Evolutionary conservation across 1,140 invertebrate genomes (phyloP).

Genomic region (Bombus picipes): DNA sequence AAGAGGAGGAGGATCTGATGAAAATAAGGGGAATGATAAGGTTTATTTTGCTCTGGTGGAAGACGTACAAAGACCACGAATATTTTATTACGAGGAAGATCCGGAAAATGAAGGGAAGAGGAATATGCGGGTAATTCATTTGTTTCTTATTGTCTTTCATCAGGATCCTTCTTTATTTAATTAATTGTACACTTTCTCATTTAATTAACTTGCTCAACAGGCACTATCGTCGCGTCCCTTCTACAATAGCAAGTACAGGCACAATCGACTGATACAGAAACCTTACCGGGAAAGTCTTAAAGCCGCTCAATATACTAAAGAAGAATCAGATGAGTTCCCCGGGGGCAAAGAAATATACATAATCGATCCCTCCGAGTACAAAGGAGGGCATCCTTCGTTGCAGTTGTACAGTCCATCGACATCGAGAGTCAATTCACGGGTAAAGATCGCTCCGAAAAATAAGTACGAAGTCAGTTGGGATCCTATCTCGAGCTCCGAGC

Average conservation of each 20-base stretch:
- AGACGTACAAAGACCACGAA: conserved; percentile 39
- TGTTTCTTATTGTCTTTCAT: not conserved
- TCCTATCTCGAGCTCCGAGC: not conserved
- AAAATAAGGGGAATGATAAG: not conserved
- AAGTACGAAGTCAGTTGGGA: not conserved
- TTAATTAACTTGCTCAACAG: conserved; percentile 8
- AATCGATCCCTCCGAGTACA: conserved; percentile 59
- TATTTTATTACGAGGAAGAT: conserved; percentile 23
- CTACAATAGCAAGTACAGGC: not conserved
- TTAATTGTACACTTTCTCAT: not conserved
- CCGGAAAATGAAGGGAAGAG: not conserved
- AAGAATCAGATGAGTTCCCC: conserved; percentile 4
- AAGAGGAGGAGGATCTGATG: not conserved
- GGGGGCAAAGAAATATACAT: conserved; percentile 28
- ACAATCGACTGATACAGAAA: not conserved
- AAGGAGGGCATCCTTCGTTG: conserved; percentile 45
- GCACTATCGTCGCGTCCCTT: not conserved
- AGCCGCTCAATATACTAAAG: not conserved
- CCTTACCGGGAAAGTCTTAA: not conserved
- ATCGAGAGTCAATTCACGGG: not conserved
- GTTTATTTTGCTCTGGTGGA: conserved; percentile 50
- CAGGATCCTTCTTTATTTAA: not conserved
- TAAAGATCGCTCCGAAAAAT: not conserved
- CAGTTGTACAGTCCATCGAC: conserved; percentile 27
- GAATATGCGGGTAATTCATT: not conserved